Base-by-base conservation (phyloP, 1,140 invertebrate species). In the Panonychus citri region DNA sequence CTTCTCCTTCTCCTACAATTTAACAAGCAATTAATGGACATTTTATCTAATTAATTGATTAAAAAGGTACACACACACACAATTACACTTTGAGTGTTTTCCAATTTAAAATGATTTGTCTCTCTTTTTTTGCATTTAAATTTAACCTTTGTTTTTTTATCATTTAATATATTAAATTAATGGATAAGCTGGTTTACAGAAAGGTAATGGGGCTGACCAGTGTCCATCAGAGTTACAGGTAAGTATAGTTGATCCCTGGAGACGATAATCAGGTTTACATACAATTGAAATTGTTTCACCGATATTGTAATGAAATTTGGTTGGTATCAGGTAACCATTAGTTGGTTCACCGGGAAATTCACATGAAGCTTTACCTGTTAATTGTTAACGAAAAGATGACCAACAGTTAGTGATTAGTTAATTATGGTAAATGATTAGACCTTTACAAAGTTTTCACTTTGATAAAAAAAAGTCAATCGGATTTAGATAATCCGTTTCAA, bases 291-390 rank as follows among this genome's bases (percentile, higher is more conserved):
- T 71, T 55, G 76, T 76, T 64, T 82, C 80, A 12, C 80, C 81
- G 25, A 81, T 77, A 64, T 81, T 79, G 67, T 82, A 83, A 66
- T 77, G 76, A 65, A 81, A 81, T 63, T 82, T 82, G n/a, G 79
- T 70, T 7, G 81, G 81, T 1, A 74, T 75, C 60, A 81, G 76
- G 57, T 75, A 70, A 1, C 81, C 81, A 61, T 82, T 78, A 26
- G 75, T 73, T 40, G 80, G 81, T 64, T 82, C 78, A 15, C 81
- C 80, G 1, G 80, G 75, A 67, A 81, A 81, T 19, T 77, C 75
- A 64, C 81, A 83, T 62, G 78, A 73, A n/a, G 78, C 74, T 70
- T 80, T 79, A 71, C 81, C 81, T 82, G 64, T 5, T 46, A n/a
- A n/a, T n/a, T n/a, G n/a, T n/a, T n/a, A n/a, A n/a, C 12, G 5